A percentile compares a stretch with the other conserved stretches of the same genome.
Conservation (phyloP, 2,888 invertebrate genomes). For the Anthophora plumipes region DNA sequence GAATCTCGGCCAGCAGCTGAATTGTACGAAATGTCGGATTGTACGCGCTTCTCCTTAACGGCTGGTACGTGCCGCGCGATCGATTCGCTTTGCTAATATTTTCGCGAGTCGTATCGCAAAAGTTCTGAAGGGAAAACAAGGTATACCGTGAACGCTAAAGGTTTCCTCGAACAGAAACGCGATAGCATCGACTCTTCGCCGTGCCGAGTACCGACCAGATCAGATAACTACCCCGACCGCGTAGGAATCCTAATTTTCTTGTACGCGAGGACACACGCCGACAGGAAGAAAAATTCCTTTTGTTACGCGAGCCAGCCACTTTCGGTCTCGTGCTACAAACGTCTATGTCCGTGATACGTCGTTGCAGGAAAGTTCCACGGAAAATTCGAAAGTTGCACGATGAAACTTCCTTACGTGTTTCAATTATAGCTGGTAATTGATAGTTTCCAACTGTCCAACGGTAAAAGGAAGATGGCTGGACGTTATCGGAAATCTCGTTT, state of each 20-base stretch:
- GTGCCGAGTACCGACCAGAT: slow-evolving; percentile 18
- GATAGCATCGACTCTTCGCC: slow-evolving; percentile 44
- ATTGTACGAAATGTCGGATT: too few relatives aligned
- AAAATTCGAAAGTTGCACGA: too few relatives aligned
- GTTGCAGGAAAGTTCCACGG: too few relatives aligned
- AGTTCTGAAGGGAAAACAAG: slow-evolving; percentile 26
- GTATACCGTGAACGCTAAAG: slow-evolving; percentile 31
- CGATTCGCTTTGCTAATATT: too few relatives aligned
- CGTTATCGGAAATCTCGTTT: slow-evolving; percentile 24
- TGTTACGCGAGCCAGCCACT: background rate
- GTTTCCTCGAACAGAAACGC: slow-evolving; percentile 39
- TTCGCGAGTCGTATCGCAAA: slow-evolving; percentile 48
- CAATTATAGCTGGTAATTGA: background rate
- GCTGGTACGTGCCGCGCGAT: slow-evolving; percentile 28
- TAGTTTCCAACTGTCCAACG: background rate
- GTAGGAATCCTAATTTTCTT: slow-evolving; percentile 50
- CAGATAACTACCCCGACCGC: slow-evolving; percentile 35
- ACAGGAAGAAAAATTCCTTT: slow-evolving; percentile 17
- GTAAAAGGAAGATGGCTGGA: background rate
- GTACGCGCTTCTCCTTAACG: background rate
- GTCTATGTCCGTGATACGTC: too few relatives aligned
- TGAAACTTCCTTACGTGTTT: background rate
- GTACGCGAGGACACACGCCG: slow-evolving; percentile 35
- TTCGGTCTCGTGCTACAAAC: too few relatives aligned
- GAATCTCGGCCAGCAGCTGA: too few relatives aligned